A percentile compares a stretch with the other conserved stretches of the same genome.
Conservation (phyloP, 2,888 invertebrate genomes). For the Norana najaformis region DNA sequence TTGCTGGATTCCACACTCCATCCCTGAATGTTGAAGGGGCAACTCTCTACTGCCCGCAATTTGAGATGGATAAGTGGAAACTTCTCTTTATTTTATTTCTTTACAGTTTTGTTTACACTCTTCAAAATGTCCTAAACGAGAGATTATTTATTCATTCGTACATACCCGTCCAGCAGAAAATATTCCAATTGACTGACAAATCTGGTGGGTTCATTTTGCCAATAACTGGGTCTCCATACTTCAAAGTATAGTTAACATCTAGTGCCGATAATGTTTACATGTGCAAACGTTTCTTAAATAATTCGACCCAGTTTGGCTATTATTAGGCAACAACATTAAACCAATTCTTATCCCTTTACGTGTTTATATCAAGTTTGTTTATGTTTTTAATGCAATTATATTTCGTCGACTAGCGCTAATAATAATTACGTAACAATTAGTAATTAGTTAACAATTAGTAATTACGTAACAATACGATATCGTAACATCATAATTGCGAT, state of each 20-base stretch:
- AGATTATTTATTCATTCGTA: neutral
- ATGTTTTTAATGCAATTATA: neutral
- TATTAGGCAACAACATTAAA: neutral
- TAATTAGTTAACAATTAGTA: neutral
- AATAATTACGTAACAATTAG: neutral
- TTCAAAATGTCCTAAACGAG: too few species aligned
- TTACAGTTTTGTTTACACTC: too few species aligned
- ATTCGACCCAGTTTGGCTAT: neutral
- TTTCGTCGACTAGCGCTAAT: neutral
- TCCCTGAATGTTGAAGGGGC: neutral
- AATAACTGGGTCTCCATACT: neutral
- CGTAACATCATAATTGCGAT: neutral
- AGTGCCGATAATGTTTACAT: neutral
- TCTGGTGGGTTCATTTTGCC: neutral
- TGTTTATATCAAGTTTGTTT: conserved; percentile 13
- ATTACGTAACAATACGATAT: conserved; percentile 10
- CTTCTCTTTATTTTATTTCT: too few species aligned
- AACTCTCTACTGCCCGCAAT: too few species aligned
- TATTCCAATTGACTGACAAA: neutral
- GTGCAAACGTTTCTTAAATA: neutral
- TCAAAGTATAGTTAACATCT: conserved; percentile 1
- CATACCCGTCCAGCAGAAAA: conserved; percentile 5
- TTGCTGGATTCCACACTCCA: neutral
- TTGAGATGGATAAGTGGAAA: too few species aligned
- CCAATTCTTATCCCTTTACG: neutral